Conservation (phyloP, 2,888 invertebrate genomes). For the Strigamia maritima region DNA sequence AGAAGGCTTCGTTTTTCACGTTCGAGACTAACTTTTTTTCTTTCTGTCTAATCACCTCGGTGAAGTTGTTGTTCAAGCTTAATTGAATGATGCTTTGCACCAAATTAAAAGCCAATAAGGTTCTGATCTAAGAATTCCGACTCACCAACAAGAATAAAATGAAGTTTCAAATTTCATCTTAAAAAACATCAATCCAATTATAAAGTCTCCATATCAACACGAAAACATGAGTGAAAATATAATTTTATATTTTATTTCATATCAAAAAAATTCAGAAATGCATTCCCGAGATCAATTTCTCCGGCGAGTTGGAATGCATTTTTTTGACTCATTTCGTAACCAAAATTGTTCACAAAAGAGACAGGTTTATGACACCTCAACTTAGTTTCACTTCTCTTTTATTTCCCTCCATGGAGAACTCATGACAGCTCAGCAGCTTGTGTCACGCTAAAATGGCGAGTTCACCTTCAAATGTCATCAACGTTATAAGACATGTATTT, state of each 20-base stretch:
- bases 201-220: background rate
- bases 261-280: background rate
- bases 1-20: background rate
- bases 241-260: background rate
- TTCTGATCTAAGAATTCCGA: too few relatives aligned
- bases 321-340: background rate
- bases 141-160: too few relatives aligned
- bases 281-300: background rate
- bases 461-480: slow-evolving; percentile 19
- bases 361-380: slow-evolving; percentile 19
- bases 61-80: background rate
- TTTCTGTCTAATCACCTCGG: background rate
- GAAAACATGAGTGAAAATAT: background rate
- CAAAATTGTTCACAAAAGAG: slow-evolving; percentile 3
- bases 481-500: background rate
- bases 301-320: background rate
- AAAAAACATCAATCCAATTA: background rate
- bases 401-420: background rate
- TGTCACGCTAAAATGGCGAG: background rate
- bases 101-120: background rate
- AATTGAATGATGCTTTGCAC: too few relatives aligned
- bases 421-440: slow-evolving; percentile 18
- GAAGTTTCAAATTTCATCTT: too few relatives aligned
- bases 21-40: background rate
- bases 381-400: background rate